phyloP scores from a whole-genome alignment of 1,140 invertebrate species.

The Apis dorsata region DNA sequence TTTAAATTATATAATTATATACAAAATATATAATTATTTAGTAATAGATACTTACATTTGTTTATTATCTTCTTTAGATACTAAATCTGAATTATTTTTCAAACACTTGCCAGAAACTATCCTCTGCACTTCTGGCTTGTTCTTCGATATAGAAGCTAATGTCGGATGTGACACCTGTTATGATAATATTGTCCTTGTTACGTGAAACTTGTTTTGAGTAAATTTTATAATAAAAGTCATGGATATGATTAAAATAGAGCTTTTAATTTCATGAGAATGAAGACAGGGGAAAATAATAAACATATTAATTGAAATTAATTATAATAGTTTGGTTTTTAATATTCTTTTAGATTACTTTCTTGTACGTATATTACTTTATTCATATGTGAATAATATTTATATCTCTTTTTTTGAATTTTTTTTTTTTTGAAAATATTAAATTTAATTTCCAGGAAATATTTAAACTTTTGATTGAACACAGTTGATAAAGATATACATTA shows the following conservation, averaged over 20 bases:
- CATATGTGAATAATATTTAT: neutral
- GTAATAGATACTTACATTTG: conserved; percentile 31
- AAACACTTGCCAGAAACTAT: conserved; percentile 14
- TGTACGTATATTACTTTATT: neutral
- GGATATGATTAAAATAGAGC: neutral
- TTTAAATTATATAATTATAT: neutral
- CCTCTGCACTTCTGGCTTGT: neutral
- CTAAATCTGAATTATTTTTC: conserved; percentile 32
- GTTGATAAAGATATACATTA: no score
- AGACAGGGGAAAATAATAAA: no score
- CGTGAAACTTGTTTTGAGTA: neutral
- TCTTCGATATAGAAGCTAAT: neutral
- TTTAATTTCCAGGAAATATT: neutral
- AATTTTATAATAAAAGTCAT: neutral
- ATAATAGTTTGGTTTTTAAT: neutral
- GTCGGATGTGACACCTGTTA: neutral
- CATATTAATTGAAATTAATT: neutral
- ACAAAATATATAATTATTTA: neutral
- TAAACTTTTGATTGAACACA: no score
- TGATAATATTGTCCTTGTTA: neutral
- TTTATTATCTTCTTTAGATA: neutral
- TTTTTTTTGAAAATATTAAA: neutral
- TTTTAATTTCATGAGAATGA: neutral
- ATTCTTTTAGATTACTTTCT: neutral
- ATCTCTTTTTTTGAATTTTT: neutral